Evolutionary conservation across 2,797 vertebrate species (phyloP).

Genomic region (Tachyglossus aculeatus): DNA sequence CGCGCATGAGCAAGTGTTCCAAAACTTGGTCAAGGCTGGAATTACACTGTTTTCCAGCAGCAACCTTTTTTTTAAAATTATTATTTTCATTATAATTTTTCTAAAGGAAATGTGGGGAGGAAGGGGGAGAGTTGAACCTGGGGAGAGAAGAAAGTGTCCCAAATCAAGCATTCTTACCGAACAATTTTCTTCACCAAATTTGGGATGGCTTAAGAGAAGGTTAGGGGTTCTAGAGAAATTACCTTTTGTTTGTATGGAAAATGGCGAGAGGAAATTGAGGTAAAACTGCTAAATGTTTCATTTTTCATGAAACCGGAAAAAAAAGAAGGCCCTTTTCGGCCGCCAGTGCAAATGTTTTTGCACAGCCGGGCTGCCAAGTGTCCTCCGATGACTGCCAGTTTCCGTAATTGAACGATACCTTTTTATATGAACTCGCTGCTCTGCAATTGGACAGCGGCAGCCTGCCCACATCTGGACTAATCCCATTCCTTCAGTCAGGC

Average conservation of each 20-base stretch:
- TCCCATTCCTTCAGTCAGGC: slow-evolving; percentile 6
- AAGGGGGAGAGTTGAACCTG: neutral
- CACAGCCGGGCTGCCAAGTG: slow-evolving; percentile 43
- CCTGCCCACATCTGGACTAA: slow-evolving; percentile 20
- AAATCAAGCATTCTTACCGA: slow-evolving; percentile 6
- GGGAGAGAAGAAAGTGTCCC: slow-evolving; percentile 18
- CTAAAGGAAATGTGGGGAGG: neutral
- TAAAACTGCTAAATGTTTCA: slow-evolving; percentile 31
- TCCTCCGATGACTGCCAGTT: slow-evolving; percentile 29
- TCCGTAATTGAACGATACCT: slow-evolving; percentile 53
- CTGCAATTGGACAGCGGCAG: slow-evolving; percentile 41
- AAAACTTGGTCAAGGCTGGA: slow-evolving; percentile 36
- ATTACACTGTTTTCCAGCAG: slow-evolving; percentile 38
- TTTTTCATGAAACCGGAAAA: slow-evolving; percentile 34
- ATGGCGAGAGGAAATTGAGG: slow-evolving; percentile 37
- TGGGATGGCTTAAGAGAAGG: slow-evolving; percentile 27
- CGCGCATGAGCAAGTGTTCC: slow-evolving; percentile 9
- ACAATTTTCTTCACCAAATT: slow-evolving; percentile 8
- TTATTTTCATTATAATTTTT: neutral
- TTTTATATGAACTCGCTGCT: slow-evolving; percentile 50
- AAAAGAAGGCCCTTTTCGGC: slow-evolving; percentile 35
- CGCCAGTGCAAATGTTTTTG: slow-evolving; percentile 52
- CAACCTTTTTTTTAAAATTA: slow-evolving; percentile 8
- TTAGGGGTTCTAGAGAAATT: slow-evolving; percentile 32
- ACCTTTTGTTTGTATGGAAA: slow-evolving; percentile 52